Conservation (phyloP, 2,113 vertebrate genomes). For the Oceanodroma tethys region DNA sequence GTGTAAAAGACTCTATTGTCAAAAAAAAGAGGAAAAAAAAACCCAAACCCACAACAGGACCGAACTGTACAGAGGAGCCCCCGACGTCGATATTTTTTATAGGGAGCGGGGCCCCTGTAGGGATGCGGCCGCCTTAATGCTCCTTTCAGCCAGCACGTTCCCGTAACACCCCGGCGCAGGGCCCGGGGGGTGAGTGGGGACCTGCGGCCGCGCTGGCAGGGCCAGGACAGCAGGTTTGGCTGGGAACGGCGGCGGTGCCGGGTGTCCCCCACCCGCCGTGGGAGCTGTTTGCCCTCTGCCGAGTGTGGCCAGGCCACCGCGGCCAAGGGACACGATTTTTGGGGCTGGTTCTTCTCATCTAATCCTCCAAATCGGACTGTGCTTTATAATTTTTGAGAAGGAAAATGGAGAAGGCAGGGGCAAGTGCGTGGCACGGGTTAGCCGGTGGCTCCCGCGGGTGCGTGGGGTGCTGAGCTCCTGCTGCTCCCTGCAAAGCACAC, state of each 20-base stretch:
- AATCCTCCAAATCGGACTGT: too few species aligned
- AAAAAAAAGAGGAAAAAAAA: not conserved
- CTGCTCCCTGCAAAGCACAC: not conserved
- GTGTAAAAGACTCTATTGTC: not conserved
- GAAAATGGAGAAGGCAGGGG: not conserved
- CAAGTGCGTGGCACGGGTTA: not conserved
- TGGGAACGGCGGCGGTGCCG: rapidly evolving
- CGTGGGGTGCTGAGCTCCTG: not conserved
- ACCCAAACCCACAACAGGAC: not conserved
- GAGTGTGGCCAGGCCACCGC: not conserved
- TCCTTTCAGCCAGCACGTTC: not conserved
- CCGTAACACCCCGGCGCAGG: not conserved
- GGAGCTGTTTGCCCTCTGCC: not conserved
- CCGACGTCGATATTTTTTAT: not conserved
- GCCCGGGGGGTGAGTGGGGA: not conserved
- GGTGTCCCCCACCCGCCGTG: not conserved
- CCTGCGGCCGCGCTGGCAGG: not conserved
- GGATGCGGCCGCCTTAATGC: not conserved
- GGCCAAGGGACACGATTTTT: too few species aligned
- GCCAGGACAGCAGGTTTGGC: not conserved
- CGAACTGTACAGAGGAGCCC: not conserved
- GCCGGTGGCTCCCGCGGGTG: too few species aligned
- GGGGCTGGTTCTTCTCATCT: not conserved
- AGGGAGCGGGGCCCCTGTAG: not conserved
- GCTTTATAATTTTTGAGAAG: not conserved